Base-by-base conservation (phyloP, 2,113 vertebrate genomes). In the Psilopsiagon aymara region DNA sequence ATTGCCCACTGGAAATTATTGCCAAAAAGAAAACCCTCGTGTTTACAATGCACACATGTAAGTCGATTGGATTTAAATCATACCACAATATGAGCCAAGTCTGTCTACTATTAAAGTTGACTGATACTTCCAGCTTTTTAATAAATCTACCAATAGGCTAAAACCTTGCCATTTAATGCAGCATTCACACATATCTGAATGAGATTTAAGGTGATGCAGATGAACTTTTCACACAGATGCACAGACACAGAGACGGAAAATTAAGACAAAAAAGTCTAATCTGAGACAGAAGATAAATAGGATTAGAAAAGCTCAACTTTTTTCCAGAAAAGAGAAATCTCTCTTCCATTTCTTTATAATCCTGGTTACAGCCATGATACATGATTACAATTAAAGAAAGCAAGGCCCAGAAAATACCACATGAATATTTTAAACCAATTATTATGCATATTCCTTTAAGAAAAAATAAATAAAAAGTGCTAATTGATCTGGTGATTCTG, bases 401-500 rank as follows among this genome's bases (percentile, higher is more conserved):
- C 15, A 41, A 97, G 88, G 71, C 52, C 88, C 51, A 44, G 75
- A 86, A 93, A 97, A 83, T 8, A 8, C 59, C 12, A 1, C 92
- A 68, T 88, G 82, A 92, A 88, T 82, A 83, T 95, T 89, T 93
- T 87, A 94, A 94, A 86, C 77, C 94, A 47, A 84, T 82, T 86
- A 90, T 90, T 94, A 91, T 71, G 91, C 86, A 94, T 95, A 95
- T 95, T 96, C 86, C 76, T 89, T 59, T 57, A 94, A 59, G 33
- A 74, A 88, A 79, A 92, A 86, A 74, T 24, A 84, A 83, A 73
- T 60, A 91, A 97, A 96, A 94, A 94, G 95, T 97, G 97, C 97
- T 98, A 98, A 98, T 94, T 97, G 97, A 98, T 97, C 95, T 92
- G 93, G 96, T 92, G 92, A 95, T 95, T 95, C 95, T 90, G 88